phyloP scores from a whole-genome alignment of 2,797 vertebrate genomes.

The Pseudomugil gertrudae region DNA sequence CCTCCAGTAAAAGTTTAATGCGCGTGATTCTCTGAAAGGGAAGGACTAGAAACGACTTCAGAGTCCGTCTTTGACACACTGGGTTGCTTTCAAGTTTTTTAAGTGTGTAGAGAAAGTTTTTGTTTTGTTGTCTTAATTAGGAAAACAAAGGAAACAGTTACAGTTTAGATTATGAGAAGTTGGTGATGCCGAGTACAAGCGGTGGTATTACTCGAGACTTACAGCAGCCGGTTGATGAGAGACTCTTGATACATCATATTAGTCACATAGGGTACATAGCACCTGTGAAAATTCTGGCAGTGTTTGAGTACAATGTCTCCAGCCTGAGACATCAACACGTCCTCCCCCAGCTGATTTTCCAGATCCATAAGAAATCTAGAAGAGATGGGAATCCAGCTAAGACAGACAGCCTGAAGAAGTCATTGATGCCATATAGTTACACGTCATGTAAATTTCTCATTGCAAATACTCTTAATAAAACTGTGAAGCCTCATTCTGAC shows the following conservation, averaged over 20 bases:
- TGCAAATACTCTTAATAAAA: neutral
- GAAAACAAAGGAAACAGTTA: neutral
- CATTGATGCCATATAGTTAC: neutral
- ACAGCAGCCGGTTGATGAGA: constrained; percentile 79
- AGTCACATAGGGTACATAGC: constrained; percentile 85
- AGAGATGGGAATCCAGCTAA: neutral
- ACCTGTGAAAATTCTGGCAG: constrained; percentile 64
- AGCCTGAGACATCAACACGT: constrained; percentile 73
- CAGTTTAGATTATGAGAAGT: neutral
- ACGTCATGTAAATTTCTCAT: neutral
- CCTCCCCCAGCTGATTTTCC: constrained; percentile 75
- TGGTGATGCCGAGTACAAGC: neutral
- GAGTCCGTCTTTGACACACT: constrained; percentile 80
- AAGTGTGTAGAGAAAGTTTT: constrained; percentile 69
- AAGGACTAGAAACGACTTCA: constrained; percentile 86
- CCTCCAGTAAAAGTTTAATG: constrained; percentile 84
- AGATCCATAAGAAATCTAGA: constrained; percentile 83
- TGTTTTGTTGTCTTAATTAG: constrained; percentile 75
- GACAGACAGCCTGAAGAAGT: neutral
- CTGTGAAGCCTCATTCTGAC: constrained; percentile 45
- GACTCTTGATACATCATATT: constrained; percentile 88
- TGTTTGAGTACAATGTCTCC: constrained; percentile 81
- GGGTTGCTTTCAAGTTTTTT: constrained; percentile 81
- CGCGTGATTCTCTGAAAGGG: constrained; percentile 88
- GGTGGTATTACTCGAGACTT: constrained; percentile 31